Evolutionary conservation across 2,888 invertebrate genomes (phyloP).

Genomic region (Alentia gelatinosa): DNA sequence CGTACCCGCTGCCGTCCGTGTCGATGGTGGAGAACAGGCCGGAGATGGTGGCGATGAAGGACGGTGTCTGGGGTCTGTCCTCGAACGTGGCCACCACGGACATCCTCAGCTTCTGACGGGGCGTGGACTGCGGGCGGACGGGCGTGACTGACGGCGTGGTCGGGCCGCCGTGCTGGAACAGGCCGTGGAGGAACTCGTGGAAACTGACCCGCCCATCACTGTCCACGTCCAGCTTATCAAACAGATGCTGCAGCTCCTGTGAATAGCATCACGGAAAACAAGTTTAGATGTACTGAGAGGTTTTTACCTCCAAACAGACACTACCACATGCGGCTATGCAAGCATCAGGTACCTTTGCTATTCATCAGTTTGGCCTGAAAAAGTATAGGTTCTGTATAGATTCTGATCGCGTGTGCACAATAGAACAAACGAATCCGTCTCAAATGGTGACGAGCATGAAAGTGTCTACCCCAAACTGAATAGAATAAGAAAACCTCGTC

Average conservation of each 20-base stretch:
- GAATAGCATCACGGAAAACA: slow-evolving; percentile 46
- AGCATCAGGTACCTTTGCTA: too few relatives aligned
- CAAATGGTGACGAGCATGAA: too few relatives aligned
- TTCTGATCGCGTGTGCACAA: too few relatives aligned
- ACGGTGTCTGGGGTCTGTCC: slow-evolving; percentile 66
- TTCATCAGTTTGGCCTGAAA: too few relatives aligned
- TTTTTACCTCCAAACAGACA: too few relatives aligned
- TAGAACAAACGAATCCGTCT: too few relatives aligned
- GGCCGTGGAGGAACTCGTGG: slow-evolving; percentile 84
- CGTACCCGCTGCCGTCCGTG: slow-evolving; percentile 77
- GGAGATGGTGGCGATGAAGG: slow-evolving; percentile 70
- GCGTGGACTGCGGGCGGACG: slow-evolving; percentile 52
- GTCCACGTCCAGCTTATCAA: slow-evolving; percentile 85
- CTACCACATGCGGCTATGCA: too few relatives aligned
- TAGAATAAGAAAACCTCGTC: too few relatives aligned
- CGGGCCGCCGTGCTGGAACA: slow-evolving; percentile 82
- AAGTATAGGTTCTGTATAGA: too few relatives aligned
- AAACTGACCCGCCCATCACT: slow-evolving; percentile 86
- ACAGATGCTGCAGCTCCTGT: slow-evolving; percentile 84
- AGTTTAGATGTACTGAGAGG: too few relatives aligned
- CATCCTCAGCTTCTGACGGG: slow-evolving; percentile 57
- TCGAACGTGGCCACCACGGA: slow-evolving; percentile 30
- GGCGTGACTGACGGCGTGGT: slow-evolving; percentile 37
- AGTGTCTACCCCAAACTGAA: too few relatives aligned
- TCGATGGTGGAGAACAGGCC: slow-evolving; percentile 79